Base-by-base conservation (phyloP, 2,113 vertebrate species). In the Salvelinus namaycush region DNA sequence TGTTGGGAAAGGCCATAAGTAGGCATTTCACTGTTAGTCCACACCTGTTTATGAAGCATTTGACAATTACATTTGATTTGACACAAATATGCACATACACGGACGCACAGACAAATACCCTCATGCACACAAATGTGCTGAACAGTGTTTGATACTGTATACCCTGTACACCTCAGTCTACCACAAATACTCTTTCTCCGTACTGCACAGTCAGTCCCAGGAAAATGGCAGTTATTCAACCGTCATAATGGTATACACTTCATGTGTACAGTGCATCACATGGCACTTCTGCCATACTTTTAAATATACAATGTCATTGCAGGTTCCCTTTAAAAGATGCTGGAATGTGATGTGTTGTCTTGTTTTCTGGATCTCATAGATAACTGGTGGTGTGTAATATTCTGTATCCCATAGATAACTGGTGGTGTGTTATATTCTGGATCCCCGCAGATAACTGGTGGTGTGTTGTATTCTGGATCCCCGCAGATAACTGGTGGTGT, bases 391-490 rank as follows among this genome's bases (percentile, higher is more conserved):
- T 64, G 60, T 64, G 60, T 20, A n/a, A 14, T 20, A n/a, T 78
- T 68, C 9, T 34, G 48, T 70, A 73, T 66, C 86, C 89, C 72
- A 1, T 89, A 99, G 97, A 99, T 93, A 99, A 99, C 91, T 99
- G 97, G 97, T 99, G 97, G 97, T 97, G 94, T 88, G 34, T 39
- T 39, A 39, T 39, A 39, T 39, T 39, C 7, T 39, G 34, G 6
- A 39, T 39, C n/a, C 34, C 34, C 1, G 0, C 0, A 39, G 34
- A 39, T 39, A 39, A 39, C 34, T 39, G 7, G 7, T 39, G 7
- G 6, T 39, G 34, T 39, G 34, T 39, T 39, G 8, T 9, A 39
- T 39, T 39, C 7, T 8, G 34, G 6, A 39, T 39, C n/a, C 34
- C 7, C 34, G 7, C 0, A 39, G 34, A 39, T 39, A 39, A 39